phyloP scores from a whole-genome alignment of 2,113 vertebrate species.

The Balaenoptera acutorostrata region DNA sequence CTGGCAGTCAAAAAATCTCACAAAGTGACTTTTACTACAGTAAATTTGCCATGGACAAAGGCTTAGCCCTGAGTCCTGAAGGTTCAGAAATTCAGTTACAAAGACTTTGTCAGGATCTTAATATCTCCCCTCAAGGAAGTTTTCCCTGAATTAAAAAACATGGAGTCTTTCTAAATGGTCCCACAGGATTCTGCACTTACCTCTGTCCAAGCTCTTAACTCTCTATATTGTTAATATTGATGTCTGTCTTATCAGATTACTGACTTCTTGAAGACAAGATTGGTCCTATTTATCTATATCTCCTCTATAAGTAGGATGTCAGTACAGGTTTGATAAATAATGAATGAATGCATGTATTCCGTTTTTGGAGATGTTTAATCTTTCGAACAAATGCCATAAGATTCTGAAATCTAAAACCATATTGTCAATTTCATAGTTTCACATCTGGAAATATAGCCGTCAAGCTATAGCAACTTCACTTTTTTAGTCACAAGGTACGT shows the following conservation, averaged over 20 bases:
- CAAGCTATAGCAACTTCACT: background rate
- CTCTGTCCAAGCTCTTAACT: background rate
- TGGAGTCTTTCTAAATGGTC: background rate
- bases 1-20: background rate
- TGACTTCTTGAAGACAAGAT: background rate
- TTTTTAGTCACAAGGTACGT: background rate
- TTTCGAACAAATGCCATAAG: background rate
- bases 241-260: background rate
- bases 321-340: background rate
- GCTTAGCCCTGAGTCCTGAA: background rate
- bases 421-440: background rate
- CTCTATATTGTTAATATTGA: background rate
- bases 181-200: background rate
- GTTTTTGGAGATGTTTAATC: background rate
- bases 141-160: background rate
- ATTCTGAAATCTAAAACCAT: background rate
- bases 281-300: background rate
- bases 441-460: background rate
- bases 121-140: background rate
- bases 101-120: background rate
- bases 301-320: background rate
- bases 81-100: background rate
- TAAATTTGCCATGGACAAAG: background rate
- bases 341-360: background rate
- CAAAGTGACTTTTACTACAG: background rate